These are phyloP conservation scores for Callaeas wilsoni DNA, from an alignment of 2,113 vertebrate species.

Conservation along the genomic window DNA sequence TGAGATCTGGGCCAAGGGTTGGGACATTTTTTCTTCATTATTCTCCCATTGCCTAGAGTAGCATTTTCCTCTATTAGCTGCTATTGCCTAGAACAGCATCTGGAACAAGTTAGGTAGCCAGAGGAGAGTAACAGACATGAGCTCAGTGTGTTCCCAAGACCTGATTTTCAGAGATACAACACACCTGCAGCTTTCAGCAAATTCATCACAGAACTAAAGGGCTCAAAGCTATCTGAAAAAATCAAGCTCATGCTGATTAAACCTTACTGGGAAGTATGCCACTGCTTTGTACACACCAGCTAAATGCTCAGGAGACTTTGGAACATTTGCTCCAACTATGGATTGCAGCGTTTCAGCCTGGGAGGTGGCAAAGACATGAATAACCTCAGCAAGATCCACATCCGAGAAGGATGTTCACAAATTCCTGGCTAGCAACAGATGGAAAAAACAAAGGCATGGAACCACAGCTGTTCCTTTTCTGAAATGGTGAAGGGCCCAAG, in stretches of 20 bases:
- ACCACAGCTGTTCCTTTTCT: slow-evolving; percentile 44
- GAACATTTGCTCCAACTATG: slow-evolving; percentile 15
- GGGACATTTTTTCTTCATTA: slow-evolving; percentile 59
- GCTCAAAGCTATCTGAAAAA: slow-evolving; percentile 1
- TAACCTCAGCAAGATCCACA: slow-evolving; percentile 44
- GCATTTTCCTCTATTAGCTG: slow-evolving; percentile 36
- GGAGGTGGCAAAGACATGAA: slow-evolving; percentile 51
- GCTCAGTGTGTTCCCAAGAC: slow-evolving; percentile 43
- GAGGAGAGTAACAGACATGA: slow-evolving; percentile 43
- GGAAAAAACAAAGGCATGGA: slow-evolving; percentile 52
- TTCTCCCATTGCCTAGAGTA: slow-evolving; percentile 11
- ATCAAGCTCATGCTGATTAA: neutral
- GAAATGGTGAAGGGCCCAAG: neutral
- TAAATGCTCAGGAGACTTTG: neutral
- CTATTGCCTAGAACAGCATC: slow-evolving; percentile 52
- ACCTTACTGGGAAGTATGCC: neutral
- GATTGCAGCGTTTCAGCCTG: slow-evolving; percentile 24
- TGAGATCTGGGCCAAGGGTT: slow-evolving; percentile 7
- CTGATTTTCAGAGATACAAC: slow-evolving; percentile 36
- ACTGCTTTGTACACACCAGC: neutral
- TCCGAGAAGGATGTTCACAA: slow-evolving; percentile 46
- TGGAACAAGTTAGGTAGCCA: slow-evolving; percentile 54
- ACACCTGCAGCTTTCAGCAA: slow-evolving; percentile 50
- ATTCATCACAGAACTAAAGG: neutral
- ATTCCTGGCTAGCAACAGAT: slow-evolving; percentile 50